Base-by-base conservation (phyloP, 2,113 vertebrate genomes). In the Syngnathoides biaculeatus region DNA sequence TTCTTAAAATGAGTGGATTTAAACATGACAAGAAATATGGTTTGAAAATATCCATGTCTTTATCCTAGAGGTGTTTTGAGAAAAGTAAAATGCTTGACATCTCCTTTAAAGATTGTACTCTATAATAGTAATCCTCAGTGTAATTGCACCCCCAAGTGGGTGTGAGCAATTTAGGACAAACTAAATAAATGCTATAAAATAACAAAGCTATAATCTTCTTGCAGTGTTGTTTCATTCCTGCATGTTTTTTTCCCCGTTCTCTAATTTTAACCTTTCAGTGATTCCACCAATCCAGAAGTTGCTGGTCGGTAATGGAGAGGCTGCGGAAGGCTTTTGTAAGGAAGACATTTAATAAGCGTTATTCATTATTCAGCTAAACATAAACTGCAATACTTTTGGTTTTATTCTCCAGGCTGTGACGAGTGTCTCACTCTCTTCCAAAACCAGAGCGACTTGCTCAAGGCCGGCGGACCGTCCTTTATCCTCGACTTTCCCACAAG, bases 361-460 rank as follows among this genome's bases (percentile, higher is more conserved):
- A 35, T 35, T 35, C 3, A 35, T 35, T 35, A 35, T 35, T 35
- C 3, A 35, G 30, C 38, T 10, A 14, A 20, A 13, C 30, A 27
- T 57, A n/a, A 50, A 43, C 0, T 5, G 22, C 0, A 45, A 14
- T 1, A 2, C 38, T 38, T 65, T 24, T 55, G 1, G 43, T 53
- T 64, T 11, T 35, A 1, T 60, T 61, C 71, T 47, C 30, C 77
- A 94, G 94, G 92, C 60, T 94, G 94, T 72, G 93, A 93, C 53
- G 89, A 85, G 52, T 95, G 93, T 67, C 85, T 88, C 68, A 79
- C 80, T 68, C 91, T 89, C 64, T 94, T 92, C 84, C 79, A 89
- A 40, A 82, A 93, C 47, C 89, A 86, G 68, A 92, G 82, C 67
- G 71, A 88, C 42, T 68, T 77, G 20, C 77, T 92, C 0, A 83